Percentiles rank a stretch among this genome's conserved stretches.
phyloP scores from a whole-genome alignment of 2,888 invertebrate genomes.

The Bursaphelenchus okinawaensis region DNA sequence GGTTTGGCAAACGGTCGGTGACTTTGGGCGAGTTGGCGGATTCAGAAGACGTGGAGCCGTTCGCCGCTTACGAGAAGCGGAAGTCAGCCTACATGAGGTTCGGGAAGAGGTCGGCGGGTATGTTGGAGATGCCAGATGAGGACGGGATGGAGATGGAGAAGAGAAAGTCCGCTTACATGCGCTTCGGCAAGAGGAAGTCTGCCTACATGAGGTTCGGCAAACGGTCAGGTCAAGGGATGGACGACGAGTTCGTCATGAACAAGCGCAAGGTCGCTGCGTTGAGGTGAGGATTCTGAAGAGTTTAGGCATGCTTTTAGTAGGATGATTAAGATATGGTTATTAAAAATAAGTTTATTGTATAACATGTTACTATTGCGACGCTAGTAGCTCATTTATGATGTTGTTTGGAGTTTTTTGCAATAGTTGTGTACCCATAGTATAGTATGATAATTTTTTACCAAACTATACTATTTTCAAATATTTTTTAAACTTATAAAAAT shows the following conservation, averaged over 20 bases:
- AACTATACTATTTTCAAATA: no score
- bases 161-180: constrained; percentile 42
- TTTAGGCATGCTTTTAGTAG: no score
- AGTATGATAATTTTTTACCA: no score
- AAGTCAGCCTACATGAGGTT: constrained; percentile 28
- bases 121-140: constrained; percentile 19
- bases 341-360: no score
- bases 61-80: neutral
- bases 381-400: no score
- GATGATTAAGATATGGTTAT: no score
- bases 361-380: no score
- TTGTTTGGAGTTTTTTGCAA: no score
- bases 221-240: constrained; percentile 14
- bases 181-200: constrained; percentile 46
- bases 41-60: neutral
- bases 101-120: constrained; percentile 35
- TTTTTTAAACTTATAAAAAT: no score
- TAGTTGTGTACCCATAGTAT: no score
- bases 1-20: constrained; percentile 13
- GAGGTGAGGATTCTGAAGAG: neutral
- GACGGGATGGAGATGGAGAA: constrained; percentile 27
- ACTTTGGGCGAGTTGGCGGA: neutral
- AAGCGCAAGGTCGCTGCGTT: constrained; percentile 14
- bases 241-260: constrained; percentile 8
- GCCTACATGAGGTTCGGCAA: constrained; percentile 37